These are phyloP conservation scores for Diceros bicornis DNA, from an alignment of 2,797 vertebrate genomes.

Conservation along the genomic window DNA sequence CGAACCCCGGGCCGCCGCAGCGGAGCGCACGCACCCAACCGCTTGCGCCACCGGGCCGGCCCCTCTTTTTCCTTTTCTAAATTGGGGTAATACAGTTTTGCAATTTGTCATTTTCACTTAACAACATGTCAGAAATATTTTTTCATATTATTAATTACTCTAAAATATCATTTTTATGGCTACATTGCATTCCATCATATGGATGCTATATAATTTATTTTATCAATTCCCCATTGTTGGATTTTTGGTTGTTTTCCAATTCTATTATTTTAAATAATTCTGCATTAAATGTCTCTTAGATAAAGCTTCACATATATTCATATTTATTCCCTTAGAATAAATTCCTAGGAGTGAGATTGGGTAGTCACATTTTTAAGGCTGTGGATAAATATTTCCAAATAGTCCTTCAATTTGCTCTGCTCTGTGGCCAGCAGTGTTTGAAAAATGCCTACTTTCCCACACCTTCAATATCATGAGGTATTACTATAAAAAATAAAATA, in stretches of 20 bases:
- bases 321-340: constrained; percentile 46
- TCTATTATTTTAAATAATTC: constrained; percentile 53
- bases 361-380: constrained; percentile 32
- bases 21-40: too few relatives aligned
- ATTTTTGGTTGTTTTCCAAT: constrained; percentile 33
- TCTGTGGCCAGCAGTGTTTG: background rate
- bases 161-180: background rate
- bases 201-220: constrained; percentile 1
- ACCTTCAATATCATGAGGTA: background rate
- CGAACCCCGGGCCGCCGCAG: too few relatives aligned
- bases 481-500: constrained; percentile 55
- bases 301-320: background rate
- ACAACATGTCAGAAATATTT: background rate
- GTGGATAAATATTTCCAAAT: constrained; percentile 60
- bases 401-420: background rate
- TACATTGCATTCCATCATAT: background rate
- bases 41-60: too few relatives aligned
- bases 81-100: background rate
- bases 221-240: background rate
- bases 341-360: background rate
- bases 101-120: constrained; percentile 7
- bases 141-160: background rate
- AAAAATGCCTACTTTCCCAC: constrained; percentile 7
- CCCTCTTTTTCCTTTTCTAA: constrained; percentile 51
- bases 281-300: background rate